These are phyloP conservation scores for Zeus faber DNA, from an alignment of 2,113 vertebrate genomes.

Conservation along the genomic window DNA sequence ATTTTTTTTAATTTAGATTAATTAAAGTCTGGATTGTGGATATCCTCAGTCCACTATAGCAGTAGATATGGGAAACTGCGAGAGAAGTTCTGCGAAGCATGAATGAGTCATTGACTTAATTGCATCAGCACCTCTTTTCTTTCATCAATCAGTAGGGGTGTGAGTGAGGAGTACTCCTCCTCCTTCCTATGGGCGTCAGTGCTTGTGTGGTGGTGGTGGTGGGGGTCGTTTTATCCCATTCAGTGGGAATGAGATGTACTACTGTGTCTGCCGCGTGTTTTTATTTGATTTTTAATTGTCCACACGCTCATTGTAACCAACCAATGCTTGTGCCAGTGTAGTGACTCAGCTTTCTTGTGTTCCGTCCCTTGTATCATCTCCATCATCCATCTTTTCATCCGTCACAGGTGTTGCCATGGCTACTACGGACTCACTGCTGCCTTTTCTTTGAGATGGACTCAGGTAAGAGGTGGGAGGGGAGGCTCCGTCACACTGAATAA, in stretches of 20 bases:
- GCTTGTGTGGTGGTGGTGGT: no score
- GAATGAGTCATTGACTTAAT: constrained; percentile 32
- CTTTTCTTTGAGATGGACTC: constrained; percentile 74
- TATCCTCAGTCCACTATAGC: no score
- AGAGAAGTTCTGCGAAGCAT: constrained; percentile 39
- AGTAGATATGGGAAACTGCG: constrained; percentile 6
- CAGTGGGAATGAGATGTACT: no score
- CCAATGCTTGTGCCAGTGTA: constrained; percentile 21
- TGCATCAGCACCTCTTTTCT: constrained; percentile 2
- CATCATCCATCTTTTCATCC: constrained; percentile 70
- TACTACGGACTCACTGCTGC: constrained; percentile 76
- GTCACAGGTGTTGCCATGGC: constrained; percentile 79
- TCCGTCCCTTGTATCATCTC: constrained; percentile 61
- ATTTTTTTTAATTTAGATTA: no score
- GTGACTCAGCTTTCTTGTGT: constrained; percentile 60
- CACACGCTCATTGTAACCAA: constrained; percentile 36
- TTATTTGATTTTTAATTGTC: constrained; percentile 42
- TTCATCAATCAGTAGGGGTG: no score
- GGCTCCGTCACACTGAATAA: no score
- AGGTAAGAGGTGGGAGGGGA: no score
- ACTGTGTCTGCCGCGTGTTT: constrained; percentile 18
- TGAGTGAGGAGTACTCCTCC: no score
- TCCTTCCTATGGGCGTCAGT: no score
- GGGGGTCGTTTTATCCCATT: no score
- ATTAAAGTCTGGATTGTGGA: no score